Conservation (phyloP, 2,113 vertebrate genomes). For the Pygoscelis adeliae region DNA sequence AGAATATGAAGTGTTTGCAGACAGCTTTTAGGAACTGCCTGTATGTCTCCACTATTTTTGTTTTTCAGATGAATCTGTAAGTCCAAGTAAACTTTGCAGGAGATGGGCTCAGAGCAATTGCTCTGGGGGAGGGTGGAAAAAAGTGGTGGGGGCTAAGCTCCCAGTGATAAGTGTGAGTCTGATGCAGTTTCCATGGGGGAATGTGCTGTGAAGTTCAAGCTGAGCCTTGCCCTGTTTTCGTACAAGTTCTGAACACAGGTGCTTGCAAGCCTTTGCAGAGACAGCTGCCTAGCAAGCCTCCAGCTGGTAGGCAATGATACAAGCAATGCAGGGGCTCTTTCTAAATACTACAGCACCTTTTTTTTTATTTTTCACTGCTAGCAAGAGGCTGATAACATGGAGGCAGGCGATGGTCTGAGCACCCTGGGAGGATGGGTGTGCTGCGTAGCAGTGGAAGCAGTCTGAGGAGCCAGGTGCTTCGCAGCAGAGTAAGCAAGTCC, state of each 20-base stretch:
- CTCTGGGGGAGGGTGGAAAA: accelerated
- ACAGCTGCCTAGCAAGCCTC: not conserved
- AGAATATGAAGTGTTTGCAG: not conserved
- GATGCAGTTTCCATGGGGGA: not conserved
- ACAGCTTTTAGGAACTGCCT: not conserved
- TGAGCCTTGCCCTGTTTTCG: not conserved
- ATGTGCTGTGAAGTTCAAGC: not conserved
- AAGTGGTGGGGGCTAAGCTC: not conserved
- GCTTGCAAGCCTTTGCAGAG: not conserved
- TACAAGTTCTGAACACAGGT: not conserved
- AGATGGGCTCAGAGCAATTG: not conserved
- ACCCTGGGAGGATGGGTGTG: not conserved
- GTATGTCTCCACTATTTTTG: not conserved
- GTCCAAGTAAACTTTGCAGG: not conserved
- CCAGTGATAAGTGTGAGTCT: not conserved
- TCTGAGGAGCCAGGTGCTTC: not conserved
- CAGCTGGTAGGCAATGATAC: not conserved
- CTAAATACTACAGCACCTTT: not conserved
- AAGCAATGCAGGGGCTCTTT: no score
- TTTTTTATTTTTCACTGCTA: not conserved
- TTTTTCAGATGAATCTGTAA: not conserved
- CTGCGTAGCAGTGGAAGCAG: not conserved
- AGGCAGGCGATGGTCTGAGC: not conserved
- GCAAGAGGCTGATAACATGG: not conserved
- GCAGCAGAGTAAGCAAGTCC: not conserved